A percentile compares a stretch with the other conserved stretches of the same genome.
phyloP scores from a whole-genome alignment of 2,797 vertebrate genomes.

The Hydrolagus colliei region DNA sequence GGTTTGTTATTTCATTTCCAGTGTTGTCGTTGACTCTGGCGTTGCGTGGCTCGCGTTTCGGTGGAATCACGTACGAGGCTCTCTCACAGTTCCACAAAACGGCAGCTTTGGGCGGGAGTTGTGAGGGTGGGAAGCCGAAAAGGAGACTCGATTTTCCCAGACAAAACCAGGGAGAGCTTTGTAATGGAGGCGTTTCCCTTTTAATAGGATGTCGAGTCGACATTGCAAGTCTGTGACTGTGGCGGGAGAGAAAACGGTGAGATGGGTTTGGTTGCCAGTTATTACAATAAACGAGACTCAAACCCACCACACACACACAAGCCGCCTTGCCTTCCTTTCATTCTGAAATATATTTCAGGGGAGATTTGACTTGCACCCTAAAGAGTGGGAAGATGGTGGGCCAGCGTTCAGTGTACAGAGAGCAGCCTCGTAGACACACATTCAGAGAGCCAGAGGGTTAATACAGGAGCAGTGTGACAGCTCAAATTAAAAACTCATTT shows the following conservation, averaged over 20 bases:
- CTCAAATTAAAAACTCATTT: too few species aligned
- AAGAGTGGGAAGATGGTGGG: neutral
- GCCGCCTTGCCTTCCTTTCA: neutral
- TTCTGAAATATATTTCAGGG: neutral
- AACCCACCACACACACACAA: too few species aligned
- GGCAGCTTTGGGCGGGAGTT: too few species aligned
- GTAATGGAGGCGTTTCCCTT: too few species aligned
- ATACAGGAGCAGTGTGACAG: too few species aligned
- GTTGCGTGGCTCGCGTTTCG: neutral
- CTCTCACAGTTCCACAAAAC: neutral
- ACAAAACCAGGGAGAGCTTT: too few species aligned
- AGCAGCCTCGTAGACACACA: neutral
- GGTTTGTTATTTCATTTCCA: conserved; percentile 58
- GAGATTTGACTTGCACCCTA: neutral
- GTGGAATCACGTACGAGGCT: too few species aligned
- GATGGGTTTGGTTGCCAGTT: neutral
- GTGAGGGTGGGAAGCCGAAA: too few species aligned
- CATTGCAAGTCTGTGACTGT: neutral
- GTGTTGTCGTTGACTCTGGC: neutral
- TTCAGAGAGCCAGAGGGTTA: too few species aligned
- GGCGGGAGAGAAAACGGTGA: neutral
- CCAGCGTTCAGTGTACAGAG: neutral
- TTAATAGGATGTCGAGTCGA: too few species aligned
- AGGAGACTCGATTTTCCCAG: too few species aligned
- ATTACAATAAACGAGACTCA: neutral